Conservation (phyloP, 2,113 vertebrate genomes). For the Dryoscopus gambensis region DNA sequence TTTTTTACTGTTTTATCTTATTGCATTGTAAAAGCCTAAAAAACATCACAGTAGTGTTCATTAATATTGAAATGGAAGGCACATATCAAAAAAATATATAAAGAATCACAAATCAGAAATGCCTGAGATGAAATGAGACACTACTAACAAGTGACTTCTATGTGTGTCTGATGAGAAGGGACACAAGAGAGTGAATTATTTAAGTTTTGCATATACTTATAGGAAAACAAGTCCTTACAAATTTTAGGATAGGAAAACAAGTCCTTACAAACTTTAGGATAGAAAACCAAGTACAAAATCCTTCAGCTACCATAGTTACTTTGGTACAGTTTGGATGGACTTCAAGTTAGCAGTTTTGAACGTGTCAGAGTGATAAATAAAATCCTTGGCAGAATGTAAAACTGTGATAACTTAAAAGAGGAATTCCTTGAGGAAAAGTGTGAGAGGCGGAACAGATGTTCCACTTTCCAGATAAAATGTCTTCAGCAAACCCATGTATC, state of each 20-base stretch:
- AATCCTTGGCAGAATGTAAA: slow-evolving; percentile 2
- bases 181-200: neutral
- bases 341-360: slow-evolving; percentile 7
- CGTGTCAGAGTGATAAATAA: neutral
- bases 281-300: neutral
- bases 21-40: neutral
- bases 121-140: neutral
- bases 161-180: neutral
- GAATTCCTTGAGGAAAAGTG: slow-evolving; percentile 45
- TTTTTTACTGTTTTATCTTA: neutral
- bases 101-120: neutral
- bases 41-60: neutral
- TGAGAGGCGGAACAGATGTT: slow-evolving; percentile 26
- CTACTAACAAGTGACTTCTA: neutral
- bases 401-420: neutral
- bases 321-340: neutral
- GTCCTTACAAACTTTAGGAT: neutral
- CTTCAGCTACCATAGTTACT: neutral
- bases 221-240: neutral
- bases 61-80: neutral
- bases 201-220: neutral
- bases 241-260: neutral
- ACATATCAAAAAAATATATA: neutral
- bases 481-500: neutral
- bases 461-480: neutral